Evolutionary conservation across 2,888 invertebrate species (phyloP).

Genomic region (Tiliacea citrago): DNA sequence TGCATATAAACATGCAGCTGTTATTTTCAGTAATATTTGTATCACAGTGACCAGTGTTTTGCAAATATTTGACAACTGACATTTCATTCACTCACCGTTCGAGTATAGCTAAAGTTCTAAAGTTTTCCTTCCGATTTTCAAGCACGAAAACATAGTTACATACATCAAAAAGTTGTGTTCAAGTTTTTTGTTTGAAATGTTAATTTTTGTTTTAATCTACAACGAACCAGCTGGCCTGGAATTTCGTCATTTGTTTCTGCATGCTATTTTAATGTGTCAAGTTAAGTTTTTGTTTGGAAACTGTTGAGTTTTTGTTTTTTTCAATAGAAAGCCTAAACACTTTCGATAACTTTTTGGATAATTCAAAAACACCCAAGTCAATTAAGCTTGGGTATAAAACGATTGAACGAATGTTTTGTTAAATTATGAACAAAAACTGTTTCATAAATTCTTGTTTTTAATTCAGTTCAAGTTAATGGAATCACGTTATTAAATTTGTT

Average conservation of each 20-base stretch:
- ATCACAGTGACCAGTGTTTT: background rate
- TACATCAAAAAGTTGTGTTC: conserved; percentile 64
- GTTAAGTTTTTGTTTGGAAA: conserved; percentile 49
- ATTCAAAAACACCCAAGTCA: background rate
- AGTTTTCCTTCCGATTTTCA: conserved; percentile 34
- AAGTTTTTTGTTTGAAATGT: conserved; percentile 58
- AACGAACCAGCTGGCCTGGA: conserved; percentile 62
- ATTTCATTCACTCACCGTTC: background rate
- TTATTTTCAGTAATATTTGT: conserved; percentile 29
- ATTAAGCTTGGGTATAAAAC: conserved; percentile 11
- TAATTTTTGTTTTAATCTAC: conserved; percentile 60
- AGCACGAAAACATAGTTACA: conserved; percentile 32
- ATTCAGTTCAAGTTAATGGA: background rate
- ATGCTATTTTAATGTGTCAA: conserved; percentile 26
- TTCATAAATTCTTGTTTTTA: background rate
- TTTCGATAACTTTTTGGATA: conserved; percentile 5
- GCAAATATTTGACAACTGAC: conserved; percentile 13
- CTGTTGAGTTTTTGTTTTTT: conserved; percentile 58
- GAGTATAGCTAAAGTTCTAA: conserved; percentile 48
- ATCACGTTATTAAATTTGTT: conserved; percentile 30
- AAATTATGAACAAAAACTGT: background rate
- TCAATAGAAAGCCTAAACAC: background rate
- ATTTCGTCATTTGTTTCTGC: conserved; percentile 33
- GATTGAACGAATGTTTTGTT: conserved; percentile 11
- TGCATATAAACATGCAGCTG: conserved; percentile 31